A percentile compares a stretch with the other conserved stretches of the same genome.
Conservation (phyloP, 2,113 vertebrate species). For the Sciurus niger region DNA sequence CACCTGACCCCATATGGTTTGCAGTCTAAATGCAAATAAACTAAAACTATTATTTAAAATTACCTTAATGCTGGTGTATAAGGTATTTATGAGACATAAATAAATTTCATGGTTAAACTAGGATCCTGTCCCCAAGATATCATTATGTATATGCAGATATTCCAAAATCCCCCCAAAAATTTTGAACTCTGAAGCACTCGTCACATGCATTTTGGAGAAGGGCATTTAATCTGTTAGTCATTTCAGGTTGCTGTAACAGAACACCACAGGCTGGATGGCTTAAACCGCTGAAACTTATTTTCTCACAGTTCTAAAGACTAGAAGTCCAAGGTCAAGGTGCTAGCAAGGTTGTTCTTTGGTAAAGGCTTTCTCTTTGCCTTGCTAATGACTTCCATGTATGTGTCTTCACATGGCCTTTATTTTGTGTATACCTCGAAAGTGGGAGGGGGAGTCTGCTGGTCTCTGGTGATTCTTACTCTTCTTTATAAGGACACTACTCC, state of each 20-base stretch:
- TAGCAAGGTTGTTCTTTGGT: not conserved
- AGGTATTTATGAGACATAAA: not conserved
- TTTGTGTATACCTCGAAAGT: not conserved
- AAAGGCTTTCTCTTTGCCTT: not conserved
- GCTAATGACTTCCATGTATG: not conserved
- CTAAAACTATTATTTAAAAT: not conserved
- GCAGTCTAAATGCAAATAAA: not conserved
- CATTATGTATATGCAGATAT: not conserved
- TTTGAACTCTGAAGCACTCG: not conserved
- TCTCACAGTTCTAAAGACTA: not conserved
- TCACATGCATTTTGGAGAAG: not conserved
- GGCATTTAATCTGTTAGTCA: not conserved
- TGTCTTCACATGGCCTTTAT: not conserved
- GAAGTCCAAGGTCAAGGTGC: not conserved
- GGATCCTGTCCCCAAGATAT: not conserved
- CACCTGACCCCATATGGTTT: not conserved
- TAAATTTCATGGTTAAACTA: not conserved
- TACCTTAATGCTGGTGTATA: not conserved
- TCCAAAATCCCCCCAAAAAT: not conserved
- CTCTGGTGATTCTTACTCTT: not conserved
- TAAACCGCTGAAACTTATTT: slow-evolving; percentile 20
- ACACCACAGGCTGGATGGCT: not conserved
- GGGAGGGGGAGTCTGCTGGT: not conserved
- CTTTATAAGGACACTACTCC: not conserved
- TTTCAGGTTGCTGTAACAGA: not conserved